Evolutionary conservation across 2,113 vertebrate genomes (phyloP).

Genomic region (Recurvirostra avosetta): DNA sequence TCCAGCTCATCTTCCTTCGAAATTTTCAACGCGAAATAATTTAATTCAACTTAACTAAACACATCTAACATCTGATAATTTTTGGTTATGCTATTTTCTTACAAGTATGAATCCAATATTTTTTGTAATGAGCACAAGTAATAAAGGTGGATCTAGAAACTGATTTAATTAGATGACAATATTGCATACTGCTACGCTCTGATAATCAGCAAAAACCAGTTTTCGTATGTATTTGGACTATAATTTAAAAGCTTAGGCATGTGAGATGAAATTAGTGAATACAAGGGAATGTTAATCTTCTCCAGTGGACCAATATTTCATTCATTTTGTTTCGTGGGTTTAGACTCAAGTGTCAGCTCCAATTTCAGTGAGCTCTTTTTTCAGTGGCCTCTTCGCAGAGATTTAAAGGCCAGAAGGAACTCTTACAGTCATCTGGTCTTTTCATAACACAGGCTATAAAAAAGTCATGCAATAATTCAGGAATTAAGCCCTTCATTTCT

Average conservation of each 20-base stretch:
- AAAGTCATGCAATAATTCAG: background rate
- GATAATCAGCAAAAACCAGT: background rate
- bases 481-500: background rate
- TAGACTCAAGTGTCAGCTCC: background rate
- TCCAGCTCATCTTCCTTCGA: background rate
- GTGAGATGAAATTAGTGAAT: background rate
- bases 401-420: constrained; percentile 17
- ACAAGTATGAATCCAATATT: background rate
- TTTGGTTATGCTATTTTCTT: background rate
- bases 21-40: background rate
- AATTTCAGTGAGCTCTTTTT: background rate
- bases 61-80: background rate
- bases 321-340: background rate
- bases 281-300: background rate
- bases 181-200: background rate
- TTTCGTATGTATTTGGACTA: background rate
- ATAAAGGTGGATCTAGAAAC: background rate
- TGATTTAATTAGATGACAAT: background rate
- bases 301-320: background rate
- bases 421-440: background rate
- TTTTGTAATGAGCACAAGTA: background rate
- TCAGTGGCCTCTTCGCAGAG: background rate
- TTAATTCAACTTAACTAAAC: background rate
- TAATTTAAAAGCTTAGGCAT: background rate
- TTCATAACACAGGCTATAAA: constrained; percentile 6